Base-by-base conservation (phyloP, 2,797 vertebrate genomes). In the Spea hammondii region DNA sequence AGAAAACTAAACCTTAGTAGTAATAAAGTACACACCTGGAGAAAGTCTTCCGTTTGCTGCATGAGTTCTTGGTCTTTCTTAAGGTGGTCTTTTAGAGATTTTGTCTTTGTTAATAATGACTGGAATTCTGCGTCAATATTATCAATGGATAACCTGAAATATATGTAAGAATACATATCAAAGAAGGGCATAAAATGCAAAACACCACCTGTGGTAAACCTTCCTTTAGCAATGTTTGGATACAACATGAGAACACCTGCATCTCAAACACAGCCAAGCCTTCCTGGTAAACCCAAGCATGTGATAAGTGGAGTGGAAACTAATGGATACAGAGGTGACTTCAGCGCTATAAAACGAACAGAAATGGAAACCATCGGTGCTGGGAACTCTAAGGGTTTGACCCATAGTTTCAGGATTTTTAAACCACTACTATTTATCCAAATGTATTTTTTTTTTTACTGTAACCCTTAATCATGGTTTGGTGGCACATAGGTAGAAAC, bases 11-110 rank as follows among this genome's bases (percentile, higher is more conserved):
- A 53, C 51, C 51, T 53, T 53, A 53, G 51, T 53, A 53, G 1
- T 64, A 13, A 4, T 77, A 55, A 53, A 72, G 13, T 60, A 60
- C 13, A n/a, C 17, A 99, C 98, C 96, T 98, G 94, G 72, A 98
- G 91, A 86, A 99, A 98, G n/a, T 91, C 91, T 85, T 95, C 92
- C 88, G 97, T 93, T 90, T 98, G 96, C 84, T 89, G 92, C 83
- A 89, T 88, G 6, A 99, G 93, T 78, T 95, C 95, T 4, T 87
- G 69, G 71, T 99, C 97, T 74, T 86, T 90, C 78, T 89, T 94
- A 83, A 98, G 89, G 83, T 95, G 96, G 78, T 96, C 94, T 88
- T 96, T 94, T 80, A 99, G 89, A 50, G 93, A 92, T 87, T 86
- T 93, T 59, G 94, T 95, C 84, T 95, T 94, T 69, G 91, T 88